These are phyloP conservation scores for Bucco capensis DNA, from an alignment of 2,113 vertebrate genomes.

Conservation along the genomic window DNA sequence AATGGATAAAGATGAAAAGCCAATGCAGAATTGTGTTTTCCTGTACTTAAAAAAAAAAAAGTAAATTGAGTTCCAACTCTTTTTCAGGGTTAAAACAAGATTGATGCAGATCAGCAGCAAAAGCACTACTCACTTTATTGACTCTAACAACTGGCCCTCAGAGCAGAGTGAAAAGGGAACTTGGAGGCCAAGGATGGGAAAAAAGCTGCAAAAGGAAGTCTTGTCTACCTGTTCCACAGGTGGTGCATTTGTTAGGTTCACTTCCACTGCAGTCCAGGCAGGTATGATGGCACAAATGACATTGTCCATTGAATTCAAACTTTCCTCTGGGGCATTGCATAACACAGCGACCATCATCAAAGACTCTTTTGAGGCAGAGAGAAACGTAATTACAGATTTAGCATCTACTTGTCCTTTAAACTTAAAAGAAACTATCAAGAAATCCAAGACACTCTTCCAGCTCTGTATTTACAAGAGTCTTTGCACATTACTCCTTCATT, in stretches of 20 bases:
- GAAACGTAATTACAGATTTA: not conserved
- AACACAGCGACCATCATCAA: conserved; percentile 80
- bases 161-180: not conserved
- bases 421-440: not conserved
- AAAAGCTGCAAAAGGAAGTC: not conserved
- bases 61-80: not conserved
- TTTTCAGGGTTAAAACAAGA: not conserved
- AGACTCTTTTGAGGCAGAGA: conserved; percentile 73
- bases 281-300: conserved; percentile 85
- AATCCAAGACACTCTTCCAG: not conserved
- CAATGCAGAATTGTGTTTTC: not conserved
- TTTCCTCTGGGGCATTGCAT: conserved; percentile 76
- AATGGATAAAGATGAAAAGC: not conserved
- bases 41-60: not conserved
- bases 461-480: not conserved
- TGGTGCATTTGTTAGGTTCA: conserved; percentile 81
- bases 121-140: not conserved
- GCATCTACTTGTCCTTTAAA: not conserved
- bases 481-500: not conserved
- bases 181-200: not conserved
- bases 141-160: not conserved
- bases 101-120: not conserved
- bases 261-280: conserved; percentile 84
- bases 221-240: conserved; percentile 83
- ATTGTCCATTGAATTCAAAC: conserved; percentile 75